Conservation (phyloP, 2,797 vertebrate genomes). For the Lutjanus campechanus region DNA sequence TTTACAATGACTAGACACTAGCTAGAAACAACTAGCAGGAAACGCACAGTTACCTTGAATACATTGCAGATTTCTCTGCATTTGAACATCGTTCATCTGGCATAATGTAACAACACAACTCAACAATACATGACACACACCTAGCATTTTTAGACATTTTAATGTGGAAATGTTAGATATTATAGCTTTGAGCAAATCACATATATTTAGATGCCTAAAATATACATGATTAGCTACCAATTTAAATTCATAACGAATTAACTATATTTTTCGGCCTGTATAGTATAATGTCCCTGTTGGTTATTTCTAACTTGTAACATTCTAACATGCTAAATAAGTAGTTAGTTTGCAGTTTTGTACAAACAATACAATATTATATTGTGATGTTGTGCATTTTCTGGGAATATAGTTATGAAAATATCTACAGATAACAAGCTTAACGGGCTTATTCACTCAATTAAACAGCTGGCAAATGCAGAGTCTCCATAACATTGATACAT, state of each 20-base stretch:
- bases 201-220: constrained; percentile 10
- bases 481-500: background rate
- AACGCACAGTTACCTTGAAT: too few relatives aligned
- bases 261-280: background rate
- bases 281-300: background rate
- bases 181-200: accelerated
- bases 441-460: background rate
- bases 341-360: background rate
- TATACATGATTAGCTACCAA: background rate
- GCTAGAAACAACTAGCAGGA: too few relatives aligned
- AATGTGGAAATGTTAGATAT: too few relatives aligned
- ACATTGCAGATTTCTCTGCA: too few relatives aligned
- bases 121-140: too few relatives aligned
- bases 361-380: too few relatives aligned
- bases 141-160: too few relatives aligned
- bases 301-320: constrained; percentile 8
- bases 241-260: background rate
- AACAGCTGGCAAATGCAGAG: background rate
- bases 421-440: background rate
- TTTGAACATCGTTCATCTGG: too few relatives aligned
- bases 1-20: too few relatives aligned
- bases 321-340: background rate
- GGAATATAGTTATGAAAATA: background rate
- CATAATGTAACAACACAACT: too few relatives aligned
- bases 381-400: background rate